Evolutionary conservation across 2,113 vertebrate species (phyloP).

Genomic region (Oreocharis arfaki): DNA sequence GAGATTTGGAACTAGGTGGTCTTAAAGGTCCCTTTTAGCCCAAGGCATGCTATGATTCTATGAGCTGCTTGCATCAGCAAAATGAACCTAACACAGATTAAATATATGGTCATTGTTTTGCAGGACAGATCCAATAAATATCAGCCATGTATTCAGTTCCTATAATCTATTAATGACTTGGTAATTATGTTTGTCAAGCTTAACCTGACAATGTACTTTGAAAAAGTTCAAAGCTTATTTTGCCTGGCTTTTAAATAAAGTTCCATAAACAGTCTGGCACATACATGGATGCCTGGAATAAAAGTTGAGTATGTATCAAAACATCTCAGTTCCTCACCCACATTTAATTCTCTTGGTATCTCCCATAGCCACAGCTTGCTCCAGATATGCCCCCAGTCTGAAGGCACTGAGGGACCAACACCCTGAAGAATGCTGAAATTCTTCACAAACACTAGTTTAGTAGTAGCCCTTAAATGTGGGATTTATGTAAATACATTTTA

Average conservation of each 20-base stretch:
- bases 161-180: not conserved
- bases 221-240: not conserved
- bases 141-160: not conserved
- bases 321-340: not conserved
- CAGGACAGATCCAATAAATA: not conserved
- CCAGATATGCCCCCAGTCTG: not conserved
- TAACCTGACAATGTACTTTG: not conserved
- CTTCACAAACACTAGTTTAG: not conserved
- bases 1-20: not conserved
- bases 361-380: not conserved
- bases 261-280: not conserved
- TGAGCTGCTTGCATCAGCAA: not conserved
- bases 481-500: constrained; percentile 7
- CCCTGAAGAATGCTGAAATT: not conserved
- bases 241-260: not conserved
- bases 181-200: not conserved
- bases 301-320: not conserved
- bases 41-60: not conserved
- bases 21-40: not conserved
- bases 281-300: not conserved
- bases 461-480: not conserved
- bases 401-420: not conserved
- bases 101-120: not conserved
- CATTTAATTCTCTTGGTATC: not conserved
- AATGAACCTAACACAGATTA: not conserved